Evolutionary conservation across 2,797 vertebrate species (phyloP).

Genomic region (Gobio occitaniae): DNA sequence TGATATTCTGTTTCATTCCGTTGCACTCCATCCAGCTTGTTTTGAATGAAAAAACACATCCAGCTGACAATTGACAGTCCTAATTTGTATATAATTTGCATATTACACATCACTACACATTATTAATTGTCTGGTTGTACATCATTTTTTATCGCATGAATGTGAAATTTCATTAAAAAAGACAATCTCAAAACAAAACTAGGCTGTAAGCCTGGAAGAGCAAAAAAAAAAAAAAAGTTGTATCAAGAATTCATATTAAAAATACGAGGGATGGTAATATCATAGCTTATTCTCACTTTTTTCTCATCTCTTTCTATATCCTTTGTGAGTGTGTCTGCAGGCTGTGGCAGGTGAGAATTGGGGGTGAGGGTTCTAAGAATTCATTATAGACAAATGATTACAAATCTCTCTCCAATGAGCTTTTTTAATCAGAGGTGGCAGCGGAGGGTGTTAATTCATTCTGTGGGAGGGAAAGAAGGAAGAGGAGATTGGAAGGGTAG

Average conservation of each 20-base stretch:
- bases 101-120: constrained; percentile 25
- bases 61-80: constrained; percentile 28
- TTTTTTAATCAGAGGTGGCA: constrained; percentile 72
- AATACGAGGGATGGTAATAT: constrained; percentile 51
- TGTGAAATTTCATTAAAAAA: constrained; percentile 21
- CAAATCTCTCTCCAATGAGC: constrained; percentile 69
- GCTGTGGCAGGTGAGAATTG: constrained; percentile 66
- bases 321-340: constrained; percentile 53
- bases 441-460: constrained; percentile 73
- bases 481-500: constrained; percentile 60
- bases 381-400: constrained; percentile 73
- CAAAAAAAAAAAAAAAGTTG: not conserved
- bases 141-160: not conserved
- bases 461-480: constrained; percentile 61
- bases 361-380: constrained; percentile 63
- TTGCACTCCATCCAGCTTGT: constrained; percentile 33
- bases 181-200: constrained; percentile 18
- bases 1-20: constrained; percentile 6
- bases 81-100: constrained; percentile 33
- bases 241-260: constrained; percentile 37
- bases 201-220: constrained; percentile 21
- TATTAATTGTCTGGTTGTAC: constrained; percentile 27
- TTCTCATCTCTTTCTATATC: constrained; percentile 49
- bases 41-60: constrained; percentile 35
- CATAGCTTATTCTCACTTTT: constrained; percentile 42